A percentile compares a stretch with the other conserved stretches of the same genome.
phyloP scores from a whole-genome alignment of 2,113 vertebrate species.

The Crotalus horridus region DNA sequence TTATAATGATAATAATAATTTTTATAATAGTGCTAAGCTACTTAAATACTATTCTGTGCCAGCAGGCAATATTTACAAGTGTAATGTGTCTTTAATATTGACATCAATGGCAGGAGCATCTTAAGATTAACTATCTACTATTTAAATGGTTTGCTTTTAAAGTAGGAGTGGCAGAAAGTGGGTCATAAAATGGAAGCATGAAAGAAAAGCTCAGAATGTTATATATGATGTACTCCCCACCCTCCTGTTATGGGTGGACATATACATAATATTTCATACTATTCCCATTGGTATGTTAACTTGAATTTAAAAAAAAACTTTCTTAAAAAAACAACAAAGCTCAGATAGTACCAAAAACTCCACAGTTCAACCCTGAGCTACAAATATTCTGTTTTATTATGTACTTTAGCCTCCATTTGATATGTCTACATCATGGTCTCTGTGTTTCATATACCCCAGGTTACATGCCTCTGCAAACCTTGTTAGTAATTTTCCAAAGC shows the following conservation, averaged over 20 bases:
- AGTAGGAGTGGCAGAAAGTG: slow-evolving; percentile 4
- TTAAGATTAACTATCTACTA: not conserved
- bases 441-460: not conserved
- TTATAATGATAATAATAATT: not conserved
- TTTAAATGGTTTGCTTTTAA: slow-evolving; percentile 13
- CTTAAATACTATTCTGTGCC: not conserved
- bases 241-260: not conserved
- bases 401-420: not conserved
- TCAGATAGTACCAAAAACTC: not conserved
- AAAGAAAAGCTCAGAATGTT: not conserved
- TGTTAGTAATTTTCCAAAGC: not conserved
- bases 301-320: not conserved
- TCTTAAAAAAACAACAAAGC: not conserved
- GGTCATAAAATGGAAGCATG: slow-evolving; percentile 15
- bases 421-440: not conserved
- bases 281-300: not conserved
- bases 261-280: not conserved
- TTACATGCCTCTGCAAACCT: not conserved
- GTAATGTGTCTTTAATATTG: not conserved
- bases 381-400: not conserved
- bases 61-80: not conserved
- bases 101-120: slow-evolving; percentile 13
- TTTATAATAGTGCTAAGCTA: not conserved
- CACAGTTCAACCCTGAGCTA: not conserved
- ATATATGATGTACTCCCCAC: not conserved